Conservation (phyloP, 1,140 invertebrate genomes). For the Drosophila aff. region DNA sequence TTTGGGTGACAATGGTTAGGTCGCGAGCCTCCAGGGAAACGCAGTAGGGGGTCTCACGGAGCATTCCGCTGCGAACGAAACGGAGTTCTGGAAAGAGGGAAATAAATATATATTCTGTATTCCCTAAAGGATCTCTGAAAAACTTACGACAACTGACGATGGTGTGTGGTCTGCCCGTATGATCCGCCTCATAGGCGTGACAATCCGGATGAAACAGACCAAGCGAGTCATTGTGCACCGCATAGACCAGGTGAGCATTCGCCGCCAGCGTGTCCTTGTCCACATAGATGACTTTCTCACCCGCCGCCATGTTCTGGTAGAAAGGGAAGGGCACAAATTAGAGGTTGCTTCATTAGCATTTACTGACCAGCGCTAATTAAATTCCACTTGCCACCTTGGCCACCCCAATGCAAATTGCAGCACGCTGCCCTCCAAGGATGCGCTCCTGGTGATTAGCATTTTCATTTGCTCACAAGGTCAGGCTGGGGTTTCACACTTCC, state of each 20-base stretch:
- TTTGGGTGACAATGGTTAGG: conserved; percentile 46
- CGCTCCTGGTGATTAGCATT: conserved; percentile 58
- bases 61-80: conserved; percentile 65
- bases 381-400: conserved; percentile 35
- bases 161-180: conserved; percentile 72
- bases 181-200: conserved; percentile 81
- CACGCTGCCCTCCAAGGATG: conserved; percentile 55
- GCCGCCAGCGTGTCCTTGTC: conserved; percentile 78
- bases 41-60: conserved; percentile 69
- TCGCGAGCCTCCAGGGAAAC: conserved; percentile 69
- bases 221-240: conserved; percentile 69
- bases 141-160: conserved; percentile 82
- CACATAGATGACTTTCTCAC: conserved; percentile 77
- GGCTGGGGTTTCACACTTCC: conserved; percentile 30
- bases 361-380: conserved; percentile 74
- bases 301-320: conserved; percentile 64
- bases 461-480: conserved; percentile 66
- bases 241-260: conserved; percentile 69
- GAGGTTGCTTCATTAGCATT: conserved; percentile 66
- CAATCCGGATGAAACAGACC: conserved; percentile 65
- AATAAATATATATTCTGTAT: not conserved
- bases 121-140: not conserved
- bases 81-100: conserved; percentile 56
- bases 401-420: conserved; percentile 45
- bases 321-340: conserved; percentile 14